Evolutionary conservation across 2,888 invertebrate species (phyloP), one percentile per base, ranked within the genome.

Genomic region (Sericinus montela): DNA sequence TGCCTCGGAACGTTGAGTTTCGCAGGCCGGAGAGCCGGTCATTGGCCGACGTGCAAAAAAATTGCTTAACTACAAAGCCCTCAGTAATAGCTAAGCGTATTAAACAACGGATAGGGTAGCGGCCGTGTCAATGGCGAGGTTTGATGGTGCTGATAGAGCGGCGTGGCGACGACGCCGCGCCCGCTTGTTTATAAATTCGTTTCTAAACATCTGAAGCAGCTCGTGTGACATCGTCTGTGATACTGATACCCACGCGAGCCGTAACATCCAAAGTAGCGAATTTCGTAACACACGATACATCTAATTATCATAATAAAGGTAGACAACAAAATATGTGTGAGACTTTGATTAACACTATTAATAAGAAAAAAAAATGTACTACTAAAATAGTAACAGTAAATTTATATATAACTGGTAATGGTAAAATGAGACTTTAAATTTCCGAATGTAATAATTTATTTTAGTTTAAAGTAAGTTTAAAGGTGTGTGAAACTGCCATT

Each of bases 21-120:
- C 72, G 78, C 87, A 65, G 65, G 82, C 85, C 82, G 82, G 83
- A 76, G 58, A 68, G 68, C 72, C 81, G 83, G 82, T 82, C 84
- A 84, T 86, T 84, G 84, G 85, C 85, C 81, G 80, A 68, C 62
- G 71, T 73, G 75, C 68, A 74, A 73, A 74, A 75, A 37, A 70
- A 73, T 77, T 68, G 68, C 68, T 70, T 68, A 70, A 75, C 70
- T 62, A 63, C 74, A 68, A 72, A 71, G 67, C 75, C 72, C 66
- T 72, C 65, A 75, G 72, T 75, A 76, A 79, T 79, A 79, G 77
- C 70, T 71, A 65, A 69, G n/a, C 10, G 67, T 70, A 57, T 61
- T 67, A 71, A 67, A 63, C 71, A 73, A 73, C 61, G 71, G 71
- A 73, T 65, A 69, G 69, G 69, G 73, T 72, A 67, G 65, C 63